Evolutionary conservation across 2,888 invertebrate species (phyloP), one percentile per base, ranked within the genome.

Genomic region (Agriopis aurantiaria): DNA sequence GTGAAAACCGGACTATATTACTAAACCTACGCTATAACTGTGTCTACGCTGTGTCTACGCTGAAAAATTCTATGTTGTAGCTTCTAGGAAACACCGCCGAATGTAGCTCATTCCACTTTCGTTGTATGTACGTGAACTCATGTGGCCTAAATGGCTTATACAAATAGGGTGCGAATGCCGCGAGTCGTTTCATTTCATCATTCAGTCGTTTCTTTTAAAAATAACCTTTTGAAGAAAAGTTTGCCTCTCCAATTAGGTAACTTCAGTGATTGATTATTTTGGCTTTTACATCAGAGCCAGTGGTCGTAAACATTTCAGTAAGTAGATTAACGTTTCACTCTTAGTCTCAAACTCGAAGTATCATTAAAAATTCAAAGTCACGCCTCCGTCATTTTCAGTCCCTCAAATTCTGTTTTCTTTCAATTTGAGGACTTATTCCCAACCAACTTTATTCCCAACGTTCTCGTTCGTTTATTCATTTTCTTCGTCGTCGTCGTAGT

Each of bases 361-460:
- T 61, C 60, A 67, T 61, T 60, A 55, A 61, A 41, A 46, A 68
- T 58, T 63, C 63, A 51, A 23, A 68, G 57, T 57, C 56, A 67
- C 56, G 61, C 33, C 63, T 14, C 10, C 68, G 63, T 63, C 62
- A 63, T 52, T 63, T 53, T 52, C 68, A 68, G 57, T 58, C 45
- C 40, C 56, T 62, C 41, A 57, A 68, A 58, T 43, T 43, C 51
- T 68, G 68, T 68, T 68, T 68, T 62, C 58, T 63, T 68, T 68
- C 63, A 68, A 63, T 68, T 63, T 63, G 23, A 8, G 12, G 68
- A 46, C 45, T 62, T 62, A 52, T 46, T 52, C 46, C 12, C 17
- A 48, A 53, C 58, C 46, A 63, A 68, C 58, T 68, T 62, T 45
- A 43, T 46, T 68, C n/a, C 23, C 49, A 62, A 11, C 41, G n/a